Evolutionary conservation across 2,888 invertebrate species (phyloP).

Genomic region (Drosophila sordidula): DNA sequence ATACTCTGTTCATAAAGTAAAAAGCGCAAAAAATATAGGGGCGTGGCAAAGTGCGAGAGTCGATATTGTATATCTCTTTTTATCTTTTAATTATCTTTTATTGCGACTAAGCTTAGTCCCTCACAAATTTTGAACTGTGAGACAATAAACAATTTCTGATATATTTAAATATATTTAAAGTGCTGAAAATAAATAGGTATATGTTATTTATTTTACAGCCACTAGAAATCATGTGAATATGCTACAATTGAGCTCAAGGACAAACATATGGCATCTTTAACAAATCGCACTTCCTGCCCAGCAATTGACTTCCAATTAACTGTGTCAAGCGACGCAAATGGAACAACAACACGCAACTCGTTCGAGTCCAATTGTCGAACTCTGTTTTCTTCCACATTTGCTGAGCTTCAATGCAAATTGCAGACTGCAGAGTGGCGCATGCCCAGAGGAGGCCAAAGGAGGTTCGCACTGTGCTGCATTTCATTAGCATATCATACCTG

Average conservation of each 20-base stretch:
- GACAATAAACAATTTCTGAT: too few species aligned
- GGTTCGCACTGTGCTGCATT: constrained; percentile 51
- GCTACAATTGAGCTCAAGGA: not conserved
- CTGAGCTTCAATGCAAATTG: constrained; percentile 43
- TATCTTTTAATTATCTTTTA: too few species aligned
- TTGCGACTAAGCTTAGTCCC: too few species aligned
- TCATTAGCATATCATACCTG: constrained; percentile 69
- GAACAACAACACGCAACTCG: constrained; percentile 37
- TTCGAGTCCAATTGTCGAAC: constrained; percentile 11
- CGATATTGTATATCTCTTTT: too few species aligned
- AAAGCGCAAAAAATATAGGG: too few species aligned
- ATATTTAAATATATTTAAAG: not conserved
- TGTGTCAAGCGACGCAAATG: constrained; percentile 47
- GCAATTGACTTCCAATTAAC: constrained; percentile 76
- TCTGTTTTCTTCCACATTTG: constrained; percentile 8
- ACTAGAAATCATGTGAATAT: too few species aligned
- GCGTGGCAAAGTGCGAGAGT: too few species aligned
- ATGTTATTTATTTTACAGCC: too few species aligned
- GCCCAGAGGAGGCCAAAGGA: constrained; percentile 33
- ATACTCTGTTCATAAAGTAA: too few species aligned
- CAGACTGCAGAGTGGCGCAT: constrained; percentile 59
- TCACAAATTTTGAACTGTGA: too few species aligned
- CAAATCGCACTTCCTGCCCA: constrained; percentile 34
- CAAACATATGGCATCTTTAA: not conserved
- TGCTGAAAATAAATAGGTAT: not conserved